These are phyloP conservation scores for Poecilia latipinna DNA, from an alignment of 2,113 vertebrate genomes.

Conservation along the genomic window DNA sequence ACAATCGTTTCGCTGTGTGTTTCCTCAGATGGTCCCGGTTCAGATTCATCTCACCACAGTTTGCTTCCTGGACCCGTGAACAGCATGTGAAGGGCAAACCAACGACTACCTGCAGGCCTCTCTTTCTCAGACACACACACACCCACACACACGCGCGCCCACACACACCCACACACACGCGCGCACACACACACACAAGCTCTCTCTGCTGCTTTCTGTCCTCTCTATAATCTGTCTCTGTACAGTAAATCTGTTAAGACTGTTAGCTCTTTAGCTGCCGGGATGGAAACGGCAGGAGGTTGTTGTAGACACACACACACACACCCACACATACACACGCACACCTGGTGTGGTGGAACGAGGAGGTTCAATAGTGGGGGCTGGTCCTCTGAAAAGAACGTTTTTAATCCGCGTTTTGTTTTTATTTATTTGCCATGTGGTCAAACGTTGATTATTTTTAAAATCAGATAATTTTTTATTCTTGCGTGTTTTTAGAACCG, in stretches of 20 bases:
- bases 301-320: too few species aligned
- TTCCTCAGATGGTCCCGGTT: constrained; percentile 65
- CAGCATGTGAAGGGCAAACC: constrained; percentile 74
- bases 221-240: constrained; percentile 63
- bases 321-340: too few species aligned
- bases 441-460: constrained; percentile 1
- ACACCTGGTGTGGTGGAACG: constrained; percentile 14
- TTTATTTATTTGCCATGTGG: constrained; percentile 70
- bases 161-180: too few species aligned
- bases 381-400: constrained; percentile 76
- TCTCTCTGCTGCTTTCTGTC: constrained; percentile 56
- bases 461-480: constrained; percentile 28
- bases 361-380: constrained; percentile 74
- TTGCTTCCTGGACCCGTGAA: constrained; percentile 77
- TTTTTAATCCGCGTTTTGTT: constrained; percentile 32
- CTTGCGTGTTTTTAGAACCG: constrained; percentile 4
- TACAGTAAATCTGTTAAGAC: constrained; percentile 53
- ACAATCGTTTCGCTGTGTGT: too few species aligned
- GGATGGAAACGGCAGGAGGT: constrained; percentile 33
- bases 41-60: constrained; percentile 77
- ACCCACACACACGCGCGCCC: too few species aligned
- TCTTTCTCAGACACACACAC: constrained; percentile 17
- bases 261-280: constrained; percentile 38
- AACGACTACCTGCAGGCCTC: constrained; percentile 43
- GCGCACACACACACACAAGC: too few species aligned